Percentiles rank a stretch among this genome's conserved stretches.
Conservation (phyloP, 2,888 invertebrate genomes). For the Andrena minutula region DNA sequence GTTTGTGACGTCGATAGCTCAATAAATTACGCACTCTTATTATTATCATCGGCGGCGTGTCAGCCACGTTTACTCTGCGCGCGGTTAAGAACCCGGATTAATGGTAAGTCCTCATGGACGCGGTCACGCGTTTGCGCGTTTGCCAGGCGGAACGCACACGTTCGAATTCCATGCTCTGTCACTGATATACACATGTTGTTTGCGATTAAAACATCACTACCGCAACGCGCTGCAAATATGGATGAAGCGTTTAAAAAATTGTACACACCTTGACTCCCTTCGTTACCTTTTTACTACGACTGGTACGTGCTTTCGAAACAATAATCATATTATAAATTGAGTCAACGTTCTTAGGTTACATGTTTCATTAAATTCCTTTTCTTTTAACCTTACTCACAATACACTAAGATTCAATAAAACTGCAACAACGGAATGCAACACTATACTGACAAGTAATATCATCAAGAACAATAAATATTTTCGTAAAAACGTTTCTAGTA, state of each 20-base stretch:
- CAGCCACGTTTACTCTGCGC: slow-evolving; percentile 67
- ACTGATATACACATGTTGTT: slow-evolving; percentile 47
- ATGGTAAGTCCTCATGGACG: slow-evolving; percentile 76
- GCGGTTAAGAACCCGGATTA: slow-evolving; percentile 75
- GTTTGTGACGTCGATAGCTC: slow-evolving; percentile 62
- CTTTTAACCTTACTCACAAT: background rate
- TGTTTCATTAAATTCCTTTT: background rate
- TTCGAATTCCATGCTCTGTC: slow-evolving; percentile 62
- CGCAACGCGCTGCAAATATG: slow-evolving; percentile 42
- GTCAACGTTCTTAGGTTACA: background rate
- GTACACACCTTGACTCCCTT: slow-evolving; percentile 12
- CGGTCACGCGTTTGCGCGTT: slow-evolving; percentile 72
- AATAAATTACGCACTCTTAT: slow-evolving; percentile 70
- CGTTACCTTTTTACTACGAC: background rate
- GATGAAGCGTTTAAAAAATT: slow-evolving; percentile 33
- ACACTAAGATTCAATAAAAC: background rate
- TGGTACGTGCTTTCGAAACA: background rate
- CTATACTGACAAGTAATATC: background rate
- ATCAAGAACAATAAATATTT: slow-evolving; percentile 1
- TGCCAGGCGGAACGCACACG: slow-evolving; percentile 65
- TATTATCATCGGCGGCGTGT: slow-evolving; percentile 64
- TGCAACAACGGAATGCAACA: background rate
- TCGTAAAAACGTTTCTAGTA: background rate
- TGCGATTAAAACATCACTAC: slow-evolving; percentile 58
- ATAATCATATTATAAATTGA: background rate